Conservation (phyloP, 2,113 vertebrate species). For the Sitta europaea region DNA sequence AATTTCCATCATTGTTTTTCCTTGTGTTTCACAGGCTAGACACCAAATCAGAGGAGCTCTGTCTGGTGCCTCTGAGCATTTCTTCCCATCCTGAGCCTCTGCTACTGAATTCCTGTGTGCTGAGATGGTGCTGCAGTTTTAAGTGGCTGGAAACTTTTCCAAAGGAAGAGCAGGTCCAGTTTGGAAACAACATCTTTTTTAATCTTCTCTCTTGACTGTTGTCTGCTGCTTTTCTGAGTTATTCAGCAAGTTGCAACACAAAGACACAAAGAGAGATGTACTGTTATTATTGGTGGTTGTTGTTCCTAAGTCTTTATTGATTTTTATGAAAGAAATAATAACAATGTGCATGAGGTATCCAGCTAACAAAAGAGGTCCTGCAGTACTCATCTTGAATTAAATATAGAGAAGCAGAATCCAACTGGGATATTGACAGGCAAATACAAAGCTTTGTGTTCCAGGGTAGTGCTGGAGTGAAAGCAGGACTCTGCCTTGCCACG, state of each 20-base stretch:
- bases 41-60: neutral
- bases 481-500: neutral
- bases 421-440: conserved; percentile 50
- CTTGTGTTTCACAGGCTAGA: neutral
- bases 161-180: neutral
- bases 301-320: conserved; percentile 58
- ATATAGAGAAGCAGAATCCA: conserved; percentile 30
- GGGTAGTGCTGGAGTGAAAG: neutral
- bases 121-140: neutral
- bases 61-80: neutral
- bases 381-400: conserved; percentile 43
- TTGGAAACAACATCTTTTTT: neutral
- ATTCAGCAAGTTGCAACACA: neutral
- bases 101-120: neutral
- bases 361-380: conserved; percentile 60
- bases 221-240: neutral
- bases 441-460: conserved; percentile 37
- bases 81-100: neutral
- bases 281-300: conserved; percentile 45
- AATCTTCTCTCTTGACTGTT: neutral
- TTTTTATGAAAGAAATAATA: conserved; percentile 62
- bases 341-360: conserved; percentile 36
- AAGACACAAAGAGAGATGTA: conserved; percentile 22
- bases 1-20: neutral
- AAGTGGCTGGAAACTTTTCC: neutral